Evolutionary conservation across 2,888 invertebrate genomes (phyloP).

Genomic region (Hemicrepidius hirtus): DNA sequence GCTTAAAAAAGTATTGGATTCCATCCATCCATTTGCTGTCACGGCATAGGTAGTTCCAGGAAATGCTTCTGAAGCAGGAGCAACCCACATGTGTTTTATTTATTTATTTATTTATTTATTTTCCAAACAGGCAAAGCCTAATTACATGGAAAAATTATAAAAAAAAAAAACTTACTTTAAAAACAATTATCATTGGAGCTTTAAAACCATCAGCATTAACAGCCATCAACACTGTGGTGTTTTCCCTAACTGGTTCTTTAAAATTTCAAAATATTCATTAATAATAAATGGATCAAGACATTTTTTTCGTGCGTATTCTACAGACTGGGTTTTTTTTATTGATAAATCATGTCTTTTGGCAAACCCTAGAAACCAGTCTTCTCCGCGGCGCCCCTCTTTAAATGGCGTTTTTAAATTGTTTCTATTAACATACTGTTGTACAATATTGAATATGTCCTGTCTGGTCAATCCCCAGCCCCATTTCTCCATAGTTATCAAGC

Average conservation of each 20-base stretch:
- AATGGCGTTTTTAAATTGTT: constrained; percentile 57
- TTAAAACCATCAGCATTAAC: constrained; percentile 7
- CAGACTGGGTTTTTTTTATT: constrained; percentile 57
- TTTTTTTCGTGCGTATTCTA: constrained; percentile 39
- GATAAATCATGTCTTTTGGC: constrained; percentile 52
- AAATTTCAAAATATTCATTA: constrained; percentile 42
- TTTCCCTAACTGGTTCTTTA: constrained; percentile 12
- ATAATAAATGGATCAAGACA: constrained; percentile 2
- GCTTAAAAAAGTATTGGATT: background rate
- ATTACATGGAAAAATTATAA: too few species aligned
- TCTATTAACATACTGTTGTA: constrained; percentile 57
- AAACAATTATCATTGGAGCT: constrained; percentile 6
- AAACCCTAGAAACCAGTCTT: constrained; percentile 58
- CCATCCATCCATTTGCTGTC: constrained; percentile 17
- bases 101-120: too few species aligned
- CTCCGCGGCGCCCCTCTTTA: constrained; percentile 56
- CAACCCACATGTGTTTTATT: too few species aligned
- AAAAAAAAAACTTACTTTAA: too few species aligned
- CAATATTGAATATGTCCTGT: constrained; percentile 60
- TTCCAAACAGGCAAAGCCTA: too few species aligned
- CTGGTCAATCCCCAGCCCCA: constrained; percentile 63
- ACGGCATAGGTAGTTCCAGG: constrained; percentile 15
- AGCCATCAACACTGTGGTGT: constrained; percentile 2
- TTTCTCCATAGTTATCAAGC: constrained; percentile 56
- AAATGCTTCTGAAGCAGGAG: background rate